Percentiles rank a stretch among this genome's conserved stretches.
Evolutionary conservation across 2,113 vertebrate genomes (phyloP).

Genomic region (Pseudopodoces humilis): DNA sequence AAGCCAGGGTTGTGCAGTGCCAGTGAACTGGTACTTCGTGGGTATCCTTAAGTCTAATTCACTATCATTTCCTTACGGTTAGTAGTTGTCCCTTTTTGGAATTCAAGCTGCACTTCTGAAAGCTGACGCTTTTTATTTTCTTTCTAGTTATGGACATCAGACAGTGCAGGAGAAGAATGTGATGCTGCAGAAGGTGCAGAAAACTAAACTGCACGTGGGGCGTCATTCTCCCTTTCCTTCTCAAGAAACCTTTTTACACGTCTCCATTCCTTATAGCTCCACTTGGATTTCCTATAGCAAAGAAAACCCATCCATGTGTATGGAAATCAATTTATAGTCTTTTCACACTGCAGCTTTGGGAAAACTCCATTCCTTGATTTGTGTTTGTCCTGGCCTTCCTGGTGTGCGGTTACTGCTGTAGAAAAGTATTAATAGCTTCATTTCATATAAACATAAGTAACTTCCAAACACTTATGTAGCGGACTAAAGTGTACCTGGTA

Average conservation of each 20-base stretch:
- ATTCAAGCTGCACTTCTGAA: neutral
- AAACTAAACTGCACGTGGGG: slow-evolving; percentile 78
- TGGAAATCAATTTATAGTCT: slow-evolving; percentile 83
- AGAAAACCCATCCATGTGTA: slow-evolving; percentile 84
- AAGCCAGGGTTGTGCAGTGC: neutral
- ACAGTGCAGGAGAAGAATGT: slow-evolving; percentile 89
- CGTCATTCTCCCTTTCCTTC: slow-evolving; percentile 70
- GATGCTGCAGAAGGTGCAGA: slow-evolving; percentile 85
- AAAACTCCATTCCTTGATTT: slow-evolving; percentile 86
- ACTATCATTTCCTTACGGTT: rapidly evolving
- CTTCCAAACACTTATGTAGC: slow-evolving; percentile 79
- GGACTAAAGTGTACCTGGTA: slow-evolving; percentile 78
- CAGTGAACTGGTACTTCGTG: neutral
- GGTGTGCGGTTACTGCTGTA: slow-evolving; percentile 94
- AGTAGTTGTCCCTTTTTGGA: neutral
- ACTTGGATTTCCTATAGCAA: slow-evolving; percentile 89
- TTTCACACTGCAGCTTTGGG: slow-evolving; percentile 89
- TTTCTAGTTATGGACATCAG: slow-evolving; percentile 94
- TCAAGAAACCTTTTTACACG: slow-evolving; percentile 91
- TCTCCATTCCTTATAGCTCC: slow-evolving; percentile 93
- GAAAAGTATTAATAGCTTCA: slow-evolving; percentile 90
- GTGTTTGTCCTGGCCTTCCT: slow-evolving; percentile 87
- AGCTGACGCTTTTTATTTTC: slow-evolving; percentile 8
- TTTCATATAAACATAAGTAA: slow-evolving; percentile 83
- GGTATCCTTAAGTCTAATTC: neutral